A percentile compares a stretch with the other conserved stretches of the same genome.
Conservation (phyloP, 2,113 vertebrate genomes). For the Sinocyclocheilus rhinocerous region DNA sequence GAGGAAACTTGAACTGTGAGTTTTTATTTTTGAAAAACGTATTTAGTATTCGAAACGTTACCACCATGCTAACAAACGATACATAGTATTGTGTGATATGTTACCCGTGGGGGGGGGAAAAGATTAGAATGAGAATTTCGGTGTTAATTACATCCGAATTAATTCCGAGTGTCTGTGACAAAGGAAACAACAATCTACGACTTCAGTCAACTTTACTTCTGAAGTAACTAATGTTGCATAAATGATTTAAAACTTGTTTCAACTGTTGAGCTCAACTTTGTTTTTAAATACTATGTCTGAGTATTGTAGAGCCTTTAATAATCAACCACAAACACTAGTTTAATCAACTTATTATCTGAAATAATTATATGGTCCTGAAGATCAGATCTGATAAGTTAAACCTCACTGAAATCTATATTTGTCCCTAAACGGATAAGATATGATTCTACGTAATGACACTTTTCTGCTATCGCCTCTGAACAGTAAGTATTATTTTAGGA, state of each 20-base stretch:
- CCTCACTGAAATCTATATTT: neutral
- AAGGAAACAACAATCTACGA: neutral
- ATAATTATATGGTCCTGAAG: neutral
- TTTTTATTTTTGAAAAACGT: neutral
- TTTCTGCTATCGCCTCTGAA: neutral
- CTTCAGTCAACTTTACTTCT: neutral
- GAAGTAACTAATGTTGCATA: neutral
- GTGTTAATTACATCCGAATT: neutral
- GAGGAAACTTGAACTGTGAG: constrained; percentile 64
- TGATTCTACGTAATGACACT: neutral
- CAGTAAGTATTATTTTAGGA: neutral
- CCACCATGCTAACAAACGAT: no score
- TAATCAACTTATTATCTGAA: neutral
- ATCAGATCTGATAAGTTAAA: no score
- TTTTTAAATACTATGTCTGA: neutral
- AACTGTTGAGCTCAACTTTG: neutral
- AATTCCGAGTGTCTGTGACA: constrained; percentile 1
- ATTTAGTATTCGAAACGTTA: neutral
- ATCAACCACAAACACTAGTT: neutral
- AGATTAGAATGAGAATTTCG: neutral
- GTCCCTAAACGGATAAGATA: neutral
- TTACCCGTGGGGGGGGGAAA: no score
- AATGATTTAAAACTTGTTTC: neutral
- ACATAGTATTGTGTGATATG: no score
- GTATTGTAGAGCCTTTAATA: neutral